Evolutionary conservation across 2,113 vertebrate species (phyloP).

Genomic region (Siniperca knerii): DNA sequence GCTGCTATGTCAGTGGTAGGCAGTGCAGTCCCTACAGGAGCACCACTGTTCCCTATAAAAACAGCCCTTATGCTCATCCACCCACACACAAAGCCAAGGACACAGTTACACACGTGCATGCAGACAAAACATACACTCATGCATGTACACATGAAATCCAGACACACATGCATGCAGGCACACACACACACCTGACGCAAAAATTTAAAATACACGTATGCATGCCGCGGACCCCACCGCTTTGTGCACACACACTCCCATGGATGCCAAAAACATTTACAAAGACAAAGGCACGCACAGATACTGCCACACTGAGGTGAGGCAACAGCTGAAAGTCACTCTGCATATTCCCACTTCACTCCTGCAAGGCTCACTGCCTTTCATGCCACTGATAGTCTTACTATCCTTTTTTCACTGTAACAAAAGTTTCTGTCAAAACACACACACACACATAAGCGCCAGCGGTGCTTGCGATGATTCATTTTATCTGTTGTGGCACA

Average conservation of each 20-base stretch:
- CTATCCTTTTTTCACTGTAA: conserved; percentile 44
- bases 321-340: conserved; percentile 57
- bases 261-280: conserved; percentile 29
- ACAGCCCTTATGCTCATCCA: conserved; percentile 10
- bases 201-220: conserved; percentile 21
- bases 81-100: not conserved
- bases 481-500: conserved; percentile 69
- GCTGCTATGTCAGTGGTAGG: conserved; percentile 14
- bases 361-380: conserved; percentile 36
- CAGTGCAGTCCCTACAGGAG: conserved; percentile 17
- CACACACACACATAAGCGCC: conserved; percentile 7
- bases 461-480: conserved; percentile 58
- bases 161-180: not conserved
- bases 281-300: conserved; percentile 8
- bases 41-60: conserved; percentile 30
- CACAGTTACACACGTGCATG: not conserved
- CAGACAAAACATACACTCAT: not conserved
- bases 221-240: not conserved
- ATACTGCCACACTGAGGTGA: conserved; percentile 46
- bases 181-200: not conserved
- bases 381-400: conserved; percentile 57
- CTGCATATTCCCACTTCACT: conserved; percentile 46
- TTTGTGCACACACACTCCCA: conserved; percentile 9
- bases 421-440: conserved; percentile 69
- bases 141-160: conserved; percentile 6